phyloP scores from a whole-genome alignment of 2,888 invertebrate genomes.

The Ornithoptera alexandrae region DNA sequence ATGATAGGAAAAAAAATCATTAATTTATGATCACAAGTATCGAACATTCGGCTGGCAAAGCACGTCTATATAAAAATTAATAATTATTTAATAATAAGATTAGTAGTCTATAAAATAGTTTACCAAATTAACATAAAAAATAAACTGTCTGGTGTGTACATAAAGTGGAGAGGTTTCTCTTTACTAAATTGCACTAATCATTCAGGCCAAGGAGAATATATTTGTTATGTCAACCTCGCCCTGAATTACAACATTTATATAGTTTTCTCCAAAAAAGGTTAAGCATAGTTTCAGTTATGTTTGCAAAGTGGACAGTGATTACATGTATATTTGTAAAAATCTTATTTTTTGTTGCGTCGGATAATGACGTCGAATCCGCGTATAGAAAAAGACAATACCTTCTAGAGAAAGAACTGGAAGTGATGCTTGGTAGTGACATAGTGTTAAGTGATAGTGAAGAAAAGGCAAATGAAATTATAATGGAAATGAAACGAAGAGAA shows the following conservation, averaged over 20 bases:
- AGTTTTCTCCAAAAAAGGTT: neutral
- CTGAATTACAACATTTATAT: conserved; percentile 21
- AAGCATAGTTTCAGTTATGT: neutral
- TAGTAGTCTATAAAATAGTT: neutral
- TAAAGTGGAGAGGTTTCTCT: neutral
- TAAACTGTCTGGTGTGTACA: too few species aligned
- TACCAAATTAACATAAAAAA: neutral
- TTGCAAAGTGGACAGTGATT: conserved; percentile 45
- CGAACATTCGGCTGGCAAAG: conserved; percentile 1
- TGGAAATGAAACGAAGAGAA: conserved; percentile 77
- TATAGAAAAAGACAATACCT: conserved; percentile 62
- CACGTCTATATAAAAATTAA: conserved; percentile 10
- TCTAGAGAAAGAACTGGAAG: conserved; percentile 67
- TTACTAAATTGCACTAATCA: neutral
- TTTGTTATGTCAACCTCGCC: conserved; percentile 14
- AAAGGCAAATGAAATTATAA: conserved; percentile 79
- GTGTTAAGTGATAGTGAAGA: conserved; percentile 73
- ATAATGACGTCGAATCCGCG: conserved; percentile 39
- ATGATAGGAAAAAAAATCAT: conserved; percentile 1
- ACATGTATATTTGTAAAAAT: conserved; percentile 31
- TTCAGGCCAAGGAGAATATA: too few species aligned
- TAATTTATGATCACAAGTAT: conserved; percentile 14
- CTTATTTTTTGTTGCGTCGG: conserved; percentile 25
- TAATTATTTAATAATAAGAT: neutral
- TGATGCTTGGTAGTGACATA: conserved; percentile 77